phyloP scores from a whole-genome alignment of 2,113 vertebrate genomes.

The Cercocebus atys region DNA sequence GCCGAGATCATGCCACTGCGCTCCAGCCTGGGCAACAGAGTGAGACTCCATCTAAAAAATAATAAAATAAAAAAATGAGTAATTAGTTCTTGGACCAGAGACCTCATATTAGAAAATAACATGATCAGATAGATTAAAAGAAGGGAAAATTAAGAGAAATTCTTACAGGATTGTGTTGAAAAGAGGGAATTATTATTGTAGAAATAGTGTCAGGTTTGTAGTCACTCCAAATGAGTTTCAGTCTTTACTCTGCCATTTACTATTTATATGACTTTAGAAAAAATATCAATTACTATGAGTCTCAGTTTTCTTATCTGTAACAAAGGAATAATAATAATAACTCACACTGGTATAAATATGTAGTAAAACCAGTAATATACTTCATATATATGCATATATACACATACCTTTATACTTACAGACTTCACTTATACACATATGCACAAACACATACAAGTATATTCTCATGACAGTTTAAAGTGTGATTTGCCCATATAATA shows the following conservation, averaged over 20 bases:
- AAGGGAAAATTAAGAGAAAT: neutral
- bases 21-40: no score
- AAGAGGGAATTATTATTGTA: neutral
- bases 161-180: neutral
- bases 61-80: neutral
- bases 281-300: neutral
- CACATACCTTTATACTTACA: neutral
- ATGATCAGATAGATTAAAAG: neutral
- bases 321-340: neutral
- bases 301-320: neutral
- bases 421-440: neutral
- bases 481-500: neutral
- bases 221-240: neutral
- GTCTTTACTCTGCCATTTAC: neutral
- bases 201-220: neutral
- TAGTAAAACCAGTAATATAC: neutral
- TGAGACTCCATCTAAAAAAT: no score
- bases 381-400: neutral
- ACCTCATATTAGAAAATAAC: neutral
- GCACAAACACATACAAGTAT: neutral
- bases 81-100: neutral
- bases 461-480: neutral
- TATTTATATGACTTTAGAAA: neutral
- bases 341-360: neutral
- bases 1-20: no score